Percentiles rank a stretch among this genome's conserved stretches.
phyloP scores from a whole-genome alignment of 2,113 vertebrate genomes.

The Lasiurus cinereus region DNA sequence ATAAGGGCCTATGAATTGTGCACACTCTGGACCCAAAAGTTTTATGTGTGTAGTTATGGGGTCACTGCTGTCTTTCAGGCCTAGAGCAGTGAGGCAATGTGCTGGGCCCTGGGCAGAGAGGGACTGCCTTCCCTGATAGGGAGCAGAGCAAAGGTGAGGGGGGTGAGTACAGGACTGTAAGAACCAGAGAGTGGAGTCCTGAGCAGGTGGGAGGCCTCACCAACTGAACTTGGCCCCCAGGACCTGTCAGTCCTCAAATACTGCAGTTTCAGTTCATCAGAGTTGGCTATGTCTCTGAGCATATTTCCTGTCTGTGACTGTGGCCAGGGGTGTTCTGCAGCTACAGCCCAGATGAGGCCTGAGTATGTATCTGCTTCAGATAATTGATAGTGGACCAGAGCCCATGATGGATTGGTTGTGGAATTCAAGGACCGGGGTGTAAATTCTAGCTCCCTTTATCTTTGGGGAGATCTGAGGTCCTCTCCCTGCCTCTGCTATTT shows the following conservation, averaged over 20 bases:
- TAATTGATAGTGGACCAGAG: not conserved
- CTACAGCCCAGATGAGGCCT: rapidly evolving
- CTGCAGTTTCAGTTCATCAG: not conserved
- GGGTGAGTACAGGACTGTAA: not conserved
- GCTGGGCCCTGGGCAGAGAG: not conserved
- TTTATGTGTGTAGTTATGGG: not conserved
- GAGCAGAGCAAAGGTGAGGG: not conserved
- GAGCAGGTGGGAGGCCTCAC: not conserved
- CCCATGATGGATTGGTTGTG: not conserved
- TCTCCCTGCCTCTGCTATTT: not conserved
- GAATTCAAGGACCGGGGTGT: not conserved
- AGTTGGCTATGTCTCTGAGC: not conserved
- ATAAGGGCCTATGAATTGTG: not conserved
- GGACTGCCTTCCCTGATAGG: not conserved
- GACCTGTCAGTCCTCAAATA: not conserved
- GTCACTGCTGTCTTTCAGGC: not conserved
- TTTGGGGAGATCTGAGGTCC: not conserved
- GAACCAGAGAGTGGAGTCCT: not conserved
- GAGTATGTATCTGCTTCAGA: not conserved
- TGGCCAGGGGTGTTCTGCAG: not conserved
- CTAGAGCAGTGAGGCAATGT: rapidly evolving
- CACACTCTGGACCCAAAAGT: not conserved
- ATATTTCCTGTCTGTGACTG: not conserved
- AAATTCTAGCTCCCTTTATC: not conserved
- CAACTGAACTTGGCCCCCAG: not conserved